These are phyloP conservation scores for Myotis pilosus DNA, from an alignment of 2,797 vertebrate genomes.

Conservation along the genomic window DNA sequence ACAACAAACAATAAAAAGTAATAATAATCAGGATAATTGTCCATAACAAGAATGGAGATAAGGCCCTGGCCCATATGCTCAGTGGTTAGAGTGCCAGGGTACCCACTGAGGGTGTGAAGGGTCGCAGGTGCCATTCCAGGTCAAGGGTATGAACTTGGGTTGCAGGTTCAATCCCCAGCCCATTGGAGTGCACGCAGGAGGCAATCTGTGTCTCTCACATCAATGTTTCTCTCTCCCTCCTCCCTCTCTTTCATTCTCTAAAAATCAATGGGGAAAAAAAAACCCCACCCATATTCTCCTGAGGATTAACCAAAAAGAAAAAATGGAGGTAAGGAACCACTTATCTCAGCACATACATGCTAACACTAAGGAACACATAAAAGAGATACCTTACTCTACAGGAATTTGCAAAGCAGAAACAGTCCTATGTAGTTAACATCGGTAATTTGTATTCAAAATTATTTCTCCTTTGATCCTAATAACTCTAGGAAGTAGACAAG, in stretches of 20 bases:
- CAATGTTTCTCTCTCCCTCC: background rate
- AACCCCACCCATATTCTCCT: too few relatives aligned
- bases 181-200: background rate
- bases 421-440: background rate
- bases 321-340: background rate
- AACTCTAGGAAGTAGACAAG: background rate
- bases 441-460: background rate
- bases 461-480: background rate
- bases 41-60: background rate
- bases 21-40: background rate
- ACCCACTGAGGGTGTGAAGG: too few relatives aligned
- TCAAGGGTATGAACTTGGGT: too few relatives aligned
- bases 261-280: background rate
- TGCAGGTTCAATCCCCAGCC: background rate
- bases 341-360: background rate
- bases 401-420: background rate
- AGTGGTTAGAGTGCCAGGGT: background rate
- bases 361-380: background rate
- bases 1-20: background rate
- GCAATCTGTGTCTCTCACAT: background rate
- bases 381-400: background rate
- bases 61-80: background rate
- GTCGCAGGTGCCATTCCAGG: too few relatives aligned
- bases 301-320: background rate
- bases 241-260: too few relatives aligned